phyloP scores from a whole-genome alignment of 2,113 vertebrate genomes.

The Chaetorhynchus papuensis region DNA sequence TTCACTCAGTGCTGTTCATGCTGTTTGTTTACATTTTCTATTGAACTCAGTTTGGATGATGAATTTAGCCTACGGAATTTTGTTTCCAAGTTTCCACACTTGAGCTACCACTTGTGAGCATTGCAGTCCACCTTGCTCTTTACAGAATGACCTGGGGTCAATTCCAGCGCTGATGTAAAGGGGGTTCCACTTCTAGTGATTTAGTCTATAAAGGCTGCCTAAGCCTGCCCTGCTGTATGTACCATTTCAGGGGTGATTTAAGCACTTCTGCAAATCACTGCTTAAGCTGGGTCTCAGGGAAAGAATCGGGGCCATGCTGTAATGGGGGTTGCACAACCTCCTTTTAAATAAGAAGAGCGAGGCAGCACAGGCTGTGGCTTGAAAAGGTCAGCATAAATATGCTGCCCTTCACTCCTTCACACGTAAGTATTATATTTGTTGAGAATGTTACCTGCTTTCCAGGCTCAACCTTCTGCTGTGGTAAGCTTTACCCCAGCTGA shows the following conservation, averaged over 20 bases:
- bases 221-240: background rate
- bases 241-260: background rate
- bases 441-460: background rate
- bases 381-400: background rate
- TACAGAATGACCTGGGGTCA: background rate
- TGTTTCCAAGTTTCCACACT: background rate
- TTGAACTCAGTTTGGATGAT: background rate
- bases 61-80: background rate
- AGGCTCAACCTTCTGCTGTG: background rate
- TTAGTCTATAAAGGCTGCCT: background rate
- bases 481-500: background rate
- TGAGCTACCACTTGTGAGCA: background rate
- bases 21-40: constrained; percentile 30
- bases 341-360: background rate
- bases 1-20: constrained; percentile 3
- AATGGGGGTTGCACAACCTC: background rate
- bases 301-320: background rate
- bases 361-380: background rate
- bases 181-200: background rate
- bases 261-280: constrained; percentile 4
- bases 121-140: background rate
- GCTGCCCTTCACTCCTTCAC: background rate
- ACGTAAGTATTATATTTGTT: background rate
- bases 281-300: background rate
- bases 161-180: background rate